Evolutionary conservation across 2,797 vertebrate genomes (phyloP).

Genomic region (Hipposideros larvatus): DNA sequence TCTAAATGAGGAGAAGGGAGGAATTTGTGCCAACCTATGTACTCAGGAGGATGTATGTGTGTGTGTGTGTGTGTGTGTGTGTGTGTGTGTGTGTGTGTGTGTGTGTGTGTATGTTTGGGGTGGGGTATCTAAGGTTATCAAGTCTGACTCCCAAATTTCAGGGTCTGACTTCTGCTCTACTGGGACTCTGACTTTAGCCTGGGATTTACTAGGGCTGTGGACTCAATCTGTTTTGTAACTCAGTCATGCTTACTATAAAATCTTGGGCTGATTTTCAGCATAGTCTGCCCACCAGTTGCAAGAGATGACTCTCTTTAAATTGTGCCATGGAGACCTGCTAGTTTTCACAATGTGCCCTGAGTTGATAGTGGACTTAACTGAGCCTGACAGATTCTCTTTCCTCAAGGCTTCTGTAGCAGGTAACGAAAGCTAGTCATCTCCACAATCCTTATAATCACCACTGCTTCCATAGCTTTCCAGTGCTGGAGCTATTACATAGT

Average conservation of each 20-base stretch:
- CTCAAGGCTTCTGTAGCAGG: background rate
- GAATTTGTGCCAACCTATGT: background rate
- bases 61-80: no score
- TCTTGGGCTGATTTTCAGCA: constrained; percentile 3
- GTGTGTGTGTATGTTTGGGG: no score
- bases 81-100: no score
- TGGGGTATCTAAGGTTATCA: background rate
- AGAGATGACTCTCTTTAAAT: background rate
- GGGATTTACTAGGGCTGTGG: background rate
- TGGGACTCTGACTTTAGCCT: background rate
- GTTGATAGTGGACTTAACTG: background rate
- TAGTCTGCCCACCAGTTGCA: background rate
- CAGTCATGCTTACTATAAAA: background rate
- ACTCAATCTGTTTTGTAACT: background rate
- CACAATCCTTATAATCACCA: background rate
- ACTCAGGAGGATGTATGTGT: background rate
- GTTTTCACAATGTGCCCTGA: background rate
- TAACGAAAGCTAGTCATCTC: background rate
- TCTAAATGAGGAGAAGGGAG: background rate
- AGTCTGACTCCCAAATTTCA: background rate
- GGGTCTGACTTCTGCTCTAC: background rate
- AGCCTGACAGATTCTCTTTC: background rate
- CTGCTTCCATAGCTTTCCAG: background rate
- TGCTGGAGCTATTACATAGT: background rate
- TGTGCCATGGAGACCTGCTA: background rate